These are phyloP conservation scores for Euphonia xanthogaster DNA, from an alignment of 2,797 vertebrate species.

Conservation along the genomic window DNA sequence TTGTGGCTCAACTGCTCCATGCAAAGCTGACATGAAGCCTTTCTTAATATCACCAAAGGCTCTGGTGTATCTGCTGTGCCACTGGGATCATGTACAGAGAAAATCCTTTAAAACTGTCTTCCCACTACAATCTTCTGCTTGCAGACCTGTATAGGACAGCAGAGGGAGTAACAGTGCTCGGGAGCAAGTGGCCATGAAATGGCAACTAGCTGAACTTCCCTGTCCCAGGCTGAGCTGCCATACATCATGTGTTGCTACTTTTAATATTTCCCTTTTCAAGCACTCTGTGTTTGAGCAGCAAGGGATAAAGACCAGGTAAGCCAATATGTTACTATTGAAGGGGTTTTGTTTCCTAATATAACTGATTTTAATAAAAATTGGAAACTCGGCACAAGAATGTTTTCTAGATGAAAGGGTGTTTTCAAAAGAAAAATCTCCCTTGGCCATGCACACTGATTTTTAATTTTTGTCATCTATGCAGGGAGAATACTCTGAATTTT, in stretches of 20 bases:
- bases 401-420: background rate
- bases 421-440: background rate
- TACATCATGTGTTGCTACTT: background rate
- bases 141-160: background rate
- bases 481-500: background rate
- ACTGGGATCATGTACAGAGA: background rate
- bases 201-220: background rate
- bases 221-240: background rate
- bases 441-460: background rate
- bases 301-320: background rate
- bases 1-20: background rate
- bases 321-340: background rate
- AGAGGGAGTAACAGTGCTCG: background rate
- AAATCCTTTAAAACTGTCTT: background rate
- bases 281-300: background rate
- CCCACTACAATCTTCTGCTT: background rate
- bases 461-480: background rate
- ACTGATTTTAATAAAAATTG: background rate
- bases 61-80: background rate
- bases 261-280: background rate
- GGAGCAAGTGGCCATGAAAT: background rate
- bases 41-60: background rate
- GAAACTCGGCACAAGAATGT: background rate
- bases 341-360: background rate
- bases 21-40: background rate